A percentile compares a stretch with the other conserved stretches of the same genome.
Evolutionary conservation across 2,113 vertebrate species (phyloP).

Genomic region (Seriola quinqueradiata): DNA sequence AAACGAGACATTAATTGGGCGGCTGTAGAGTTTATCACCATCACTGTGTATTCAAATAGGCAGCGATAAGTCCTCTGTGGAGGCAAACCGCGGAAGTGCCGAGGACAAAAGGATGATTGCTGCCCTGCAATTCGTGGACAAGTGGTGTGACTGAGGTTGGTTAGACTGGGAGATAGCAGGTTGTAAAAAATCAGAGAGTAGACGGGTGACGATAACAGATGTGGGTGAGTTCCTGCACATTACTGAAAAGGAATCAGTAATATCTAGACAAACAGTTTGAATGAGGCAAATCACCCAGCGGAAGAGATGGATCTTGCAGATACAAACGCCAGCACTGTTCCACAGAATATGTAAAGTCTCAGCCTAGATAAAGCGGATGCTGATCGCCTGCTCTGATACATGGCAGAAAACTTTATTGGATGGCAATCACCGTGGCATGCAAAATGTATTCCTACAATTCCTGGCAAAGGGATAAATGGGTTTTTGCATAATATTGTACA

Average conservation of each 20-base stretch:
- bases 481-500: constrained; percentile 56
- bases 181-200: constrained; percentile 64
- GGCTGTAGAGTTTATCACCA: constrained; percentile 67
- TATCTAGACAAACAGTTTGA: constrained; percentile 65
- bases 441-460: constrained; percentile 63
- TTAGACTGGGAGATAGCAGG: constrained; percentile 58
- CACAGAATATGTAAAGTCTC: constrained; percentile 75
- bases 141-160: constrained; percentile 47
- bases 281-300: constrained; percentile 59
- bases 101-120: constrained; percentile 70
- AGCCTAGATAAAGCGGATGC: constrained; percentile 59
- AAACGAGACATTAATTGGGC: constrained; percentile 69
- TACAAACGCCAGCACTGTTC: constrained; percentile 62
- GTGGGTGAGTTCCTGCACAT: constrained; percentile 68
- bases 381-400: constrained; percentile 68
- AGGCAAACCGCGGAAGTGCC: constrained; percentile 50
- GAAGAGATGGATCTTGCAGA: constrained; percentile 52
- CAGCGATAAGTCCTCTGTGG: constrained; percentile 53
- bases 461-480: constrained; percentile 51
- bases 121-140: constrained; percentile 44
- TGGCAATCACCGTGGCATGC: constrained; percentile 56
- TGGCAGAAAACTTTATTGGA: constrained; percentile 73
- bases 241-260: constrained; percentile 80
- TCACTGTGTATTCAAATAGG: constrained; percentile 74
- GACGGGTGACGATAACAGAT: constrained; percentile 54